Evolutionary conservation across 1,140 invertebrate species (phyloP).

Genomic region (Holotrichia oblita): DNA sequence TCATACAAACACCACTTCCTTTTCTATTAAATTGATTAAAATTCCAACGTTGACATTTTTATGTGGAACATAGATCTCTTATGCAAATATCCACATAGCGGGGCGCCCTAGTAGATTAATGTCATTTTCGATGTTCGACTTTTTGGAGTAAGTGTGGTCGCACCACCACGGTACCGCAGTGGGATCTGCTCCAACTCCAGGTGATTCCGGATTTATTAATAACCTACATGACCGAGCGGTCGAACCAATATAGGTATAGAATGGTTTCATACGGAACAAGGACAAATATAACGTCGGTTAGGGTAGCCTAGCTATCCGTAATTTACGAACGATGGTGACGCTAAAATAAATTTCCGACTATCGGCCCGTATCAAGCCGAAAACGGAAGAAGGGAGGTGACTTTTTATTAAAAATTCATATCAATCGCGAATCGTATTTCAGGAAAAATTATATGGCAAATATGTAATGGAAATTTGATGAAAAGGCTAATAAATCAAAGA

Average conservation of each 20-base stretch:
- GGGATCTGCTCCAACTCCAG: not conserved
- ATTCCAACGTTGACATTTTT: not conserved
- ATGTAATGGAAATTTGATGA: slow-evolving; percentile 31
- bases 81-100: not conserved
- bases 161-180: not conserved
- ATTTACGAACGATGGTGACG: slow-evolving; percentile 24
- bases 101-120: not conserved
- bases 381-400: not conserved
- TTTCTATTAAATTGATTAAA: not conserved
- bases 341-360: slow-evolving; percentile 29
- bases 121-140: slow-evolving; percentile 18
- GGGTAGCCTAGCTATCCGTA: slow-evolving; percentile 3
- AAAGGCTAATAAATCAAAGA: slow-evolving; percentile 23
- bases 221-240: slow-evolving; percentile 8
- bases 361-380: not conserved
- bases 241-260: slow-evolving; percentile 24
- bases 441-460: slow-evolving; percentile 8
- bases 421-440: slow-evolving; percentile 23
- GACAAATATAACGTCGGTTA: slow-evolving; percentile 28
- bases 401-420: slow-evolving; percentile 37
- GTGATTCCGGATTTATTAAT: slow-evolving; percentile 33
- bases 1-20: not conserved
- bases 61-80: not conserved
- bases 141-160: not conserved
- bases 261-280: slow-evolving; percentile 9